These are phyloP conservation scores for Spea multiplicata DNA, from an alignment of 2,113 vertebrate genomes.

Conservation along the genomic window DNA sequence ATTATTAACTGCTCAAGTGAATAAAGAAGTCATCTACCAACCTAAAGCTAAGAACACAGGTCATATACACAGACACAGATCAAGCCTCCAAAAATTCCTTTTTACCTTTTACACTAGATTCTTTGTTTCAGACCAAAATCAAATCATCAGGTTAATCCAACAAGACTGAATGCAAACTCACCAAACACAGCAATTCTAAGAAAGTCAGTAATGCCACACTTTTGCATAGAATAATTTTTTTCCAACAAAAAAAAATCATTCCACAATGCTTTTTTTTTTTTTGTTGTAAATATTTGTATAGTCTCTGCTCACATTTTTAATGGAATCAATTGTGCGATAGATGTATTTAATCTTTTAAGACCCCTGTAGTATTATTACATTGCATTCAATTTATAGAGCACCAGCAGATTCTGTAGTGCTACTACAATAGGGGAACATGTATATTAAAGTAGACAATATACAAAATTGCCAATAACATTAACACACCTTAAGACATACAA, in stretches of 20 bases:
- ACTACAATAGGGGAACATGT: too few relatives aligned
- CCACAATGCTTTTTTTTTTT: neutral
- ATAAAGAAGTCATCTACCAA: neutral
- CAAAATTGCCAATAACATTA: too few relatives aligned
- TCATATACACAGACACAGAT: neutral
- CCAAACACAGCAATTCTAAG: neutral
- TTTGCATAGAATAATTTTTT: neutral
- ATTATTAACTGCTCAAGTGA: neutral
- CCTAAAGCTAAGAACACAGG: neutral
- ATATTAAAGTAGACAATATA: too few relatives aligned
- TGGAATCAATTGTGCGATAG: too few relatives aligned
- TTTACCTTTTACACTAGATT: neutral
- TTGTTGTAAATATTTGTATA: neutral
- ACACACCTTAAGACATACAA: too few relatives aligned
- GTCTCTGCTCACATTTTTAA: too few relatives aligned
- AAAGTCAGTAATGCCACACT: neutral
- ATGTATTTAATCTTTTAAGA: too few relatives aligned
- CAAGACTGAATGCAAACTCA: neutral
- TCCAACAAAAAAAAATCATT: neutral
- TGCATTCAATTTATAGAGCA: too few relatives aligned
- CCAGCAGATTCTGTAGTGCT: too few relatives aligned
- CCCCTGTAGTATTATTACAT: too few relatives aligned
- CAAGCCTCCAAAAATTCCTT: neutral
- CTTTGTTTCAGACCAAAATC: neutral
- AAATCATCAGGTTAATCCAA: conserved; percentile 1